Conservation (phyloP, 1,140 invertebrate genomes). For the Cotesia glomerata region DNA sequence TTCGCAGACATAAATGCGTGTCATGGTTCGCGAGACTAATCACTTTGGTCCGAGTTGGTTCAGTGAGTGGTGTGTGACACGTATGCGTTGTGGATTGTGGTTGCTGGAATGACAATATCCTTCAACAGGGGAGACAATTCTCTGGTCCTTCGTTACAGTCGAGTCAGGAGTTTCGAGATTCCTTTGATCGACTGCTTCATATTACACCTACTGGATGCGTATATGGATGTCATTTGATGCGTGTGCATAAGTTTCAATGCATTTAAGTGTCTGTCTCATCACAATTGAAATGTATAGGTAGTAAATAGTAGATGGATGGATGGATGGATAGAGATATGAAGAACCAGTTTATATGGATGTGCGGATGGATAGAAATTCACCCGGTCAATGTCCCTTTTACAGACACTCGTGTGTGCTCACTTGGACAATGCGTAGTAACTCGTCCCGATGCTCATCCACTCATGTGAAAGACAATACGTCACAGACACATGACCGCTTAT, state of each 20-base stretch:
- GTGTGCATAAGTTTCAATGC: no score
- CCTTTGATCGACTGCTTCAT: conserved; percentile 27
- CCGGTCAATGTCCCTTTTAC: not conserved
- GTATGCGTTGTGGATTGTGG: not conserved
- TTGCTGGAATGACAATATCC: not conserved
- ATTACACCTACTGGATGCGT: no score
- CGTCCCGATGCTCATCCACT: not conserved
- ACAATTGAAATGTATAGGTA: no score
- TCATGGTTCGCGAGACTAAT: conserved; percentile 26
- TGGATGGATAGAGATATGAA: no score
- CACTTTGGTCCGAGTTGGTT: conserved; percentile 11
- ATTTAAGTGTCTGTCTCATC: no score
- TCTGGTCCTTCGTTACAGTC: conserved; percentile 15
- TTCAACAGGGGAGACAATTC: not conserved
- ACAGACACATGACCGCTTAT: conserved; percentile 1
- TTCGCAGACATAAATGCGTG: conserved; percentile 9
- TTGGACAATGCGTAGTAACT: conserved; percentile 6
- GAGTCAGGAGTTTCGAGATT: conserved; percentile 29
- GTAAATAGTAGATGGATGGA: no score
- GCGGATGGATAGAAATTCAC: not conserved
- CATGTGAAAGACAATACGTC: conserved; percentile 14
- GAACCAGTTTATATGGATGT: no score
- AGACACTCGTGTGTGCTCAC: not conserved
- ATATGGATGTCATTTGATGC: not conserved
- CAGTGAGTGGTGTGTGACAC: not conserved